Base-by-base conservation (phyloP, 2,113 vertebrate genomes). In the Xyliphius kryptos region DNA sequence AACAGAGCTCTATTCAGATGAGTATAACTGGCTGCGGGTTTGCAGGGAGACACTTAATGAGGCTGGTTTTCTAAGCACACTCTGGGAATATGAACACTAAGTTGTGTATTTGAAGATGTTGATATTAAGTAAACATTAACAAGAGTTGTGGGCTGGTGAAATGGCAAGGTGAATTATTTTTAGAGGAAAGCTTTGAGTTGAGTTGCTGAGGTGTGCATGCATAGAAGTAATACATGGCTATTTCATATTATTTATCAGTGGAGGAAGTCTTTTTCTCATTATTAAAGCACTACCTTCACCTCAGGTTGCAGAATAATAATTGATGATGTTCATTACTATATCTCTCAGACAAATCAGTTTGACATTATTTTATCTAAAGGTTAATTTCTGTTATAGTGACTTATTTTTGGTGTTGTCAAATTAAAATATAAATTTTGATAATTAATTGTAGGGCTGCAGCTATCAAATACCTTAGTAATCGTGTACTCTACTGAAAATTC, bases 71-170 rank as follows among this genome's bases (percentile, higher is more conserved):
- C 19, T 66, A 19, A 49, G 4, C 14, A 36, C 20, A 36, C 37
- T 50, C 11, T 51, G 52, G 53, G 52, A 65, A 65, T 65, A 56
- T 16, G 22, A 55, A 41, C 48, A 53, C 49, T 22, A 12, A 43
- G 62, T 41, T 14, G 32, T 48, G 43, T 46, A 65, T 43, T 49
- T 65, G 17, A 37, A 54, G 26, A 56, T 37, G 53, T 22, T 56
- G 52, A 56, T 22, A 65, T 65, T 65, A 65, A 56, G 55, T 56
- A 65, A 65, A 56, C 22, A 38, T 43, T 22, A 38, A 64, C 48
- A 48, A 56, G 52, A 64, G 62, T 46, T 64, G 9, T 16, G 19
- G 26, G 22, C 52, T 20, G 36, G 36, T 56, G n/a, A 44, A 47
- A 48, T 56, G 43, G 41, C 16, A 65, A 56, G 22, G 44, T 51